Evolutionary conservation across 2,888 invertebrate species (phyloP).

Genomic region (Xestia c-nigrum): DNA sequence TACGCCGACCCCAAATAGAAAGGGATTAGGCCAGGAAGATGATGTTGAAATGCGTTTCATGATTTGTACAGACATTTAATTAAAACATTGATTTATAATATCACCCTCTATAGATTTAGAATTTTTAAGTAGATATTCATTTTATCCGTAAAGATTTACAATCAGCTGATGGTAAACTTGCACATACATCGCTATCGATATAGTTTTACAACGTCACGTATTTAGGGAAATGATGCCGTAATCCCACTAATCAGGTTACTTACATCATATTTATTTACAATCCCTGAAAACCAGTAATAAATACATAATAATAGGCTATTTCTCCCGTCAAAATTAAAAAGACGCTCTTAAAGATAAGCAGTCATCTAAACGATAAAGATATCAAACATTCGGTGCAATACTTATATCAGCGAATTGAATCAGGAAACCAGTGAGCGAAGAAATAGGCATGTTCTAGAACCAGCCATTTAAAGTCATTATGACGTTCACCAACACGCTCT

Average conservation of each 20-base stretch:
- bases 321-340: not conserved
- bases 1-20: too few species aligned
- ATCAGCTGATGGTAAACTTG: conserved; percentile 3
- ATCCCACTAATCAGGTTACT: conserved; percentile 1
- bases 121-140: not conserved
- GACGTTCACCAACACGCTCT: not conserved
- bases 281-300: conserved; percentile 1
- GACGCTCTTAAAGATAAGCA: not conserved
- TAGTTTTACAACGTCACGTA: conserved; percentile 46
- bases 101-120: not conserved
- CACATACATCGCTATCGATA: conserved; percentile 9
- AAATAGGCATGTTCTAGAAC: not conserved
- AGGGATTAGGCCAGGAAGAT: too few species aligned
- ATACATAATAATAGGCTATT: not conserved
- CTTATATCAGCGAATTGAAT: not conserved
- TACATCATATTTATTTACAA: conserved; percentile 1
- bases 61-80: too few species aligned
- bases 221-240: not conserved
- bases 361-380: not conserved
- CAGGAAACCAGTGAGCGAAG: not conserved
- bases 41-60: too few species aligned
- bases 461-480: not conserved
- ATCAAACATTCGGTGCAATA: not conserved
- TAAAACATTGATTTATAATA: too few species aligned
- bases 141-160: not conserved